Conservation (phyloP, 2,113 vertebrate genomes). For the Melozone crissalis region DNA sequence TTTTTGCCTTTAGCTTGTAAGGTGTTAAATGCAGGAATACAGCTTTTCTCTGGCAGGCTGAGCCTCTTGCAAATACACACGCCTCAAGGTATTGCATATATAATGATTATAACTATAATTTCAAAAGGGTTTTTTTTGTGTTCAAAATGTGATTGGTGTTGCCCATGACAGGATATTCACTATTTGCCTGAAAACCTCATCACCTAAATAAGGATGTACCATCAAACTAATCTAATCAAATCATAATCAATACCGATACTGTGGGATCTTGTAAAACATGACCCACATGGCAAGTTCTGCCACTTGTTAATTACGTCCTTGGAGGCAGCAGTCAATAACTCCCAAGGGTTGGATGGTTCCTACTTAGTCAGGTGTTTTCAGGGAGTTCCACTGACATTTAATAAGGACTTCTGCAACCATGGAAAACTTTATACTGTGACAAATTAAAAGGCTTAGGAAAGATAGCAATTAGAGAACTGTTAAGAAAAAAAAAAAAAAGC, state of each 20-base stretch:
- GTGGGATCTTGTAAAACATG: conserved; percentile 62
- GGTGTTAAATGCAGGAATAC: background rate
- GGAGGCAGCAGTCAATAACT: conserved; percentile 64
- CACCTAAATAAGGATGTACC: conserved; percentile 37
- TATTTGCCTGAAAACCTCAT: conserved; percentile 30
- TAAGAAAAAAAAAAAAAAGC: background rate
- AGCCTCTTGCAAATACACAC: background rate
- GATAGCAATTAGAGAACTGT: conserved; percentile 58
- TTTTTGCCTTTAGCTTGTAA: conserved; percentile 27
- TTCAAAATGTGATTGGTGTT: background rate
- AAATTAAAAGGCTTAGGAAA: conserved; percentile 70
- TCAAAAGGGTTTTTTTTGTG: background rate
- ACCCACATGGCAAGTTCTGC: conserved; percentile 53
- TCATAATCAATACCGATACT: conserved; percentile 53
- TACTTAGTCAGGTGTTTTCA: conserved; percentile 69
- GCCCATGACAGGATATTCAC: background rate
- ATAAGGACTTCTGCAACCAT: conserved; percentile 61
- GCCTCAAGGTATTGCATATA: background rate
- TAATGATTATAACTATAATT: background rate
- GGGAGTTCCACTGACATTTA: conserved; percentile 59
- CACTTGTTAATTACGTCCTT: conserved; percentile 60
- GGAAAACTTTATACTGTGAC: conserved; percentile 63
- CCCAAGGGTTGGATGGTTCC: conserved; percentile 59
- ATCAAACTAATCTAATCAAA: conserved; percentile 57
- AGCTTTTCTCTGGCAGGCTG: background rate